Base-by-base conservation (phyloP, 2,797 vertebrate species). In the Microctenopoma steveboyesi region DNA sequence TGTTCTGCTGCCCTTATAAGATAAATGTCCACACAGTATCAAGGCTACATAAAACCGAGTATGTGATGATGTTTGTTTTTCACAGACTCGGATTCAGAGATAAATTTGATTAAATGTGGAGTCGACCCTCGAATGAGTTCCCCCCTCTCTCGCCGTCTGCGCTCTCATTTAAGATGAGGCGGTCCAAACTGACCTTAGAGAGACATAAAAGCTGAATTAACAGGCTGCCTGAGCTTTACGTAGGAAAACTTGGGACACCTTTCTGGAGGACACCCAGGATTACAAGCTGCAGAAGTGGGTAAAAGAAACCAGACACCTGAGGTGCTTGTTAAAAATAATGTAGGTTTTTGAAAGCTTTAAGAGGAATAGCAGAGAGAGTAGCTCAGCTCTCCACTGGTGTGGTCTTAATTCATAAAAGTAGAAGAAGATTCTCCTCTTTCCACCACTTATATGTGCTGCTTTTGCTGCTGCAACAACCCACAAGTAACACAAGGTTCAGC, bases 21-120 rank as follows among this genome's bases (percentile, higher is more conserved):
- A 93, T 84, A 39, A 82, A 91, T 89, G 79, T 74, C 59, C 47
- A 51, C 76, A 42, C 53, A 59, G 30, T 33, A 62, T 85, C 86
- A 88, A 88, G 79, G 82, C 47, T 81, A 70, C 69, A 27, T 49
- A 72, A 84, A 86, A 69, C 54, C 33, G 33, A 80, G 67, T 58
- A 58, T 81, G 58, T 76, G 30, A 72, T 74, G 56, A 74, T 79
- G 54, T 18, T 49, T 16, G 33, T 70, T 73, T 78, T 56, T 52
- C 7, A 28, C 16, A 64, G 47, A 27, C 35, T 63, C 45, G 7
- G 7, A 16, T 60, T 37, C 60, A 33, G 54, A 67, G 56, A 39
- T 37, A 61, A 62, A 55, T 51, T 54, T 27, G 48, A 68, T 70
- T 67, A 53, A 65, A 74, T 68, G 37, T 76, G 16, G 18, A 71